Conservation (phyloP, 2,797 vertebrate genomes). For the Miichthys miiuy region DNA sequence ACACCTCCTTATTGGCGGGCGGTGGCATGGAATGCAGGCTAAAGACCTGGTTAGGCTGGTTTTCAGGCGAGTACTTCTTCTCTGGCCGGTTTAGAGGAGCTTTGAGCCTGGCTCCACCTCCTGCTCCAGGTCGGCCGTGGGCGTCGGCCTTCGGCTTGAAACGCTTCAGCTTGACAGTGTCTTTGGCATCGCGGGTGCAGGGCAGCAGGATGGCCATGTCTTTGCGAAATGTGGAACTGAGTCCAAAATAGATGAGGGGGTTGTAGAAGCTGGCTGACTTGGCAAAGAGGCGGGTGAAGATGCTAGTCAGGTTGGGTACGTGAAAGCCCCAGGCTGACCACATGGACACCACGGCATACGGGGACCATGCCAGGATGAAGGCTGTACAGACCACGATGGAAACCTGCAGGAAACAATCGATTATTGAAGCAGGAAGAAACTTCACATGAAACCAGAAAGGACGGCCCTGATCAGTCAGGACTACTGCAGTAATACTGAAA, state of each 20-base stretch:
- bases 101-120: conserved; percentile 34
- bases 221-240: conserved; percentile 88
- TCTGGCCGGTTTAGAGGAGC: conserved; percentile 32
- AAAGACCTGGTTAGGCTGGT: conserved; percentile 10
- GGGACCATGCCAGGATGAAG: conserved; percentile 89
- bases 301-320: conserved; percentile 85
- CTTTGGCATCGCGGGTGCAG: conserved; percentile 79
- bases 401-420: conserved; percentile 71
- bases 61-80: conserved; percentile 36
- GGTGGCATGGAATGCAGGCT: conserved; percentile 69
- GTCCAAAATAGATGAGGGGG: conserved; percentile 89
- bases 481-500: no score
- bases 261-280: conserved; percentile 90
- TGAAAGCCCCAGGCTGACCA: conserved; percentile 86
- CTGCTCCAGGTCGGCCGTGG: not conserved
- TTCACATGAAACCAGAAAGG: no score
- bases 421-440: not conserved
- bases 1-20: conserved; percentile 72
- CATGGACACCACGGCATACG: conserved; percentile 89
- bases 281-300: conserved; percentile 87
- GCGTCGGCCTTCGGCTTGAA: conserved; percentile 71
- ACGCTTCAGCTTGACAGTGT: conserved; percentile 81
- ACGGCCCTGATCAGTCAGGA: no score
- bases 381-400: conserved; percentile 88
- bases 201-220: conserved; percentile 83